Conservation (phyloP, 1,140 invertebrate species). For the Mercenaria mercenaria region DNA sequence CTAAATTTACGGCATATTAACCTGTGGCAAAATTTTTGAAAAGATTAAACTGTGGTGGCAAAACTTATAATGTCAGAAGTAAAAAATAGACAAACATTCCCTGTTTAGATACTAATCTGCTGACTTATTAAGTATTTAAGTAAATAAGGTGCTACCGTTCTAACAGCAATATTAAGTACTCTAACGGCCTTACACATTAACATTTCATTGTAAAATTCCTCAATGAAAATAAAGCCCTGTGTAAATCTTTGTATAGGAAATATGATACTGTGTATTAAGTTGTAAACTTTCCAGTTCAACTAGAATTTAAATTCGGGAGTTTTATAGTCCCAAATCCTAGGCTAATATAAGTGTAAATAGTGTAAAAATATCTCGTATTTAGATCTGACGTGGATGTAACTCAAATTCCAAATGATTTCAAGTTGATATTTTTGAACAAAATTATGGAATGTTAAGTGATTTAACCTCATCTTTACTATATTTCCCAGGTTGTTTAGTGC, state of each 20-base stretch:
- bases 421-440: neutral
- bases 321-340: neutral
- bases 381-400: neutral
- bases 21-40: neutral
- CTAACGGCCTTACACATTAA: neutral
- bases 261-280: slow-evolving; percentile 14
- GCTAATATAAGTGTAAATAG: neutral
- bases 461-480: neutral
- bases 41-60: slow-evolving; percentile 9
- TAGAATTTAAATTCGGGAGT: neutral
- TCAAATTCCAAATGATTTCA: neutral
- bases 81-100: neutral
- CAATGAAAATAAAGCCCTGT: neutral
- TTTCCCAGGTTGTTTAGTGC: neutral
- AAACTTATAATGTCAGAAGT: neutral
- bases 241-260: slow-evolving; percentile 4
- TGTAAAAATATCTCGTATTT: neutral
- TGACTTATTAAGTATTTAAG: slow-evolving; percentile 49
- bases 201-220: neutral
- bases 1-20: slow-evolving; percentile 15
- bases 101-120: neutral
- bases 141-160: slow-evolving; percentile 7
- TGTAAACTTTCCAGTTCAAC: slow-evolving; percentile 27
- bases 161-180: neutral
- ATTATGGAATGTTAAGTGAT: neutral